phyloP scores from a whole-genome alignment of 2,888 invertebrate genomes.

The Diarsia dahlii region DNA sequence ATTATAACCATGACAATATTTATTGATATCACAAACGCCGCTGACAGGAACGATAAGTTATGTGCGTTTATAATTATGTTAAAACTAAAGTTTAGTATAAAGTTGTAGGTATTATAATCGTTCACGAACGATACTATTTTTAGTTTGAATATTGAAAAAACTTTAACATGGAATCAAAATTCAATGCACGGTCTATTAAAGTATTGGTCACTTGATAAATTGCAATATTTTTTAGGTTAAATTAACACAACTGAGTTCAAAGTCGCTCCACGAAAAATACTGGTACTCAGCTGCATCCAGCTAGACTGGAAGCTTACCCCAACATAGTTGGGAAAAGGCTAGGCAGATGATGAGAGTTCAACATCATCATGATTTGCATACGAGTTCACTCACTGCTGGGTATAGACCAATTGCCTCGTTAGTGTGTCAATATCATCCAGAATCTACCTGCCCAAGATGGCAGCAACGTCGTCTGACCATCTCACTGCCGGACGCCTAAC shows the following conservation, averaged over 20 bases:
- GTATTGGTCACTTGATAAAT: background rate
- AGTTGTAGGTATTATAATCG: background rate
- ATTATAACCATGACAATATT: conserved; percentile 18
- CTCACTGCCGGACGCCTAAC: background rate
- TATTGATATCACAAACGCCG: conserved; percentile 16
- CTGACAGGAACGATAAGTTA: background rate
- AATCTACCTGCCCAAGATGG: background rate
- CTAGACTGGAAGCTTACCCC: too few relatives aligned
- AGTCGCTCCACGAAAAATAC: too few relatives aligned
- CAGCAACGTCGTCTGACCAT: background rate
- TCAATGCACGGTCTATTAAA: background rate
- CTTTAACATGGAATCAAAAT: background rate
- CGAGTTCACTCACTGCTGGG: background rate
- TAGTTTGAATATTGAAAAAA: background rate
- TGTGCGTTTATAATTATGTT: conserved; percentile 3
- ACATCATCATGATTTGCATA: too few relatives aligned
- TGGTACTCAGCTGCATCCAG: too few relatives aligned
- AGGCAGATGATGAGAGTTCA: too few relatives aligned
- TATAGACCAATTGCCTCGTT: background rate
- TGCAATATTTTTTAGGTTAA: background rate
- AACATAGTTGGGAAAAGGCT: too few relatives aligned
- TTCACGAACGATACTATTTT: background rate
- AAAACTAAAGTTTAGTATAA: background rate
- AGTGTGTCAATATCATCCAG: background rate
- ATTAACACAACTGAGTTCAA: background rate